phyloP scores from a whole-genome alignment of 2,888 invertebrate species.

The Platyscelio sp. region DNA sequence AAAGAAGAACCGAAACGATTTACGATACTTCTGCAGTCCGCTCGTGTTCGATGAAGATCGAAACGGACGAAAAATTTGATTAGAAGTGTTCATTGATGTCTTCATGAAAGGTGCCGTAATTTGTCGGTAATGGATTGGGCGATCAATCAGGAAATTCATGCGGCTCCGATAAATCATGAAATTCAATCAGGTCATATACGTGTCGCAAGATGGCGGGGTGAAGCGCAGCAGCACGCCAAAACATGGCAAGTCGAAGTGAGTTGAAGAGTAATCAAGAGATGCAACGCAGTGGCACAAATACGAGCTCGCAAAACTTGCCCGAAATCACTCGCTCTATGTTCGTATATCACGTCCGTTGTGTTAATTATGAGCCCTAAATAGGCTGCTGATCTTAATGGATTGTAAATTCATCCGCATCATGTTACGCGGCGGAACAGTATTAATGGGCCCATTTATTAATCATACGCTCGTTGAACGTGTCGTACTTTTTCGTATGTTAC shows the following conservation, averaged over 20 bases:
- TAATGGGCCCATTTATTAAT: conserved; percentile 48
- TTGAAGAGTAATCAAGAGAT: conserved; percentile 59
- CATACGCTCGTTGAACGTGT: conserved; percentile 41
- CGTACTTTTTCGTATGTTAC: conserved; percentile 25
- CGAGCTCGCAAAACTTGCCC: conserved; percentile 48
- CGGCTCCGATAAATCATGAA: conserved; percentile 62
- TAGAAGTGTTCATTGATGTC: conserved; percentile 29
- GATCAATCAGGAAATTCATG: conserved; percentile 51
- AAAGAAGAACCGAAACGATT: too few species aligned
- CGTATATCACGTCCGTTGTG: conserved; percentile 59
- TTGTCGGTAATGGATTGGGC: conserved; percentile 59
- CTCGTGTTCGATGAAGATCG: too few species aligned
- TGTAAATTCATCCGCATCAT: conserved; percentile 55
- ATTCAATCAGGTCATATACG: conserved; percentile 65
- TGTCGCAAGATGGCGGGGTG: conserved; percentile 47
- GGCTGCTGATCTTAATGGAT: conserved; percentile 61
- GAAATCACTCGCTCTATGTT: conserved; percentile 42
- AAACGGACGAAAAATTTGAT: conserved; percentile 31
- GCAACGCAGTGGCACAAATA: conserved; percentile 59
- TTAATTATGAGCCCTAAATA: conserved; percentile 65
- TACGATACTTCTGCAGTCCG: too few species aligned
- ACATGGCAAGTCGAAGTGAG: conserved; percentile 47
- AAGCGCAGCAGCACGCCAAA: conserved; percentile 26
- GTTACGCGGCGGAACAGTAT: conserved; percentile 34
- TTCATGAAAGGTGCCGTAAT: conserved; percentile 47